phyloP scores from a whole-genome alignment of 2,797 vertebrate genomes.

The Diceros bicornis region DNA sequence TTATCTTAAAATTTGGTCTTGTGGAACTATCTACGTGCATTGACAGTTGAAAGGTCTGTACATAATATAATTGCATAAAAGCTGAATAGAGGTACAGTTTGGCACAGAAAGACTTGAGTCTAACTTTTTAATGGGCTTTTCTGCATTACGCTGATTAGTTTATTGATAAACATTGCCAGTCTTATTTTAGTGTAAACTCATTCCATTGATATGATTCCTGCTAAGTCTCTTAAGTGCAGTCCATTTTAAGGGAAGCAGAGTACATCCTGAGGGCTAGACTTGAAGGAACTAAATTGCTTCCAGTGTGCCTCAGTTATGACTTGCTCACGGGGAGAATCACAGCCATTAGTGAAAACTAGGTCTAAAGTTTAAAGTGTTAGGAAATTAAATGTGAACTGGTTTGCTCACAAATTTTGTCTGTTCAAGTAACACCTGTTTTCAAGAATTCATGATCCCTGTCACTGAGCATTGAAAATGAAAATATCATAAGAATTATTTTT shows the following conservation, averaged over 20 bases:
- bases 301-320: rapidly evolving
- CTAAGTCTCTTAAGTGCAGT: neutral
- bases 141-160: neutral
- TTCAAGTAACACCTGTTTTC: neutral
- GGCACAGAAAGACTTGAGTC: neutral
- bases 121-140: slow-evolving; percentile 11
- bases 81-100: neutral
- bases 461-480: neutral
- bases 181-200: neutral
- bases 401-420: neutral
- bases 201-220: neutral
- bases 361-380: neutral
- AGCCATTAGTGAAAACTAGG: neutral
- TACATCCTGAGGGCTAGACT: neutral
- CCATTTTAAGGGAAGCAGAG: neutral
- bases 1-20: neutral
- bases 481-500: neutral
- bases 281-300: neutral
- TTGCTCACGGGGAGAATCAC: neutral
- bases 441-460: neutral
- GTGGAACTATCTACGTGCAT: neutral
- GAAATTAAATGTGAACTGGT: neutral
- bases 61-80: slow-evolving; percentile 1
- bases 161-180: neutral
- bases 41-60: neutral